Conservation (phyloP, 2,113 vertebrate genomes). For the Lipotes vexillifer region DNA sequence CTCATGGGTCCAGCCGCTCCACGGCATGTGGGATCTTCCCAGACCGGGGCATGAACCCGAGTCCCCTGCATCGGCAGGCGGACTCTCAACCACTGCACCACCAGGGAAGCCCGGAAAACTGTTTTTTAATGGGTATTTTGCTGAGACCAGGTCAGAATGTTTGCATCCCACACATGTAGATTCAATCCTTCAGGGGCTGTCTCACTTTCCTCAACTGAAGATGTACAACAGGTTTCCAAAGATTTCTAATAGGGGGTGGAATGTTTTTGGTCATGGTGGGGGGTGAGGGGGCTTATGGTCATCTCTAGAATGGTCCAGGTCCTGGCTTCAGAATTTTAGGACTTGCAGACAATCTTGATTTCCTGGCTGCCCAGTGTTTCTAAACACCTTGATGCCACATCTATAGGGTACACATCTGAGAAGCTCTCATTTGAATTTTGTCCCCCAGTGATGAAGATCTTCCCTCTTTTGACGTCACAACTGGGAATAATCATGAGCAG, state of each 20-base stretch:
- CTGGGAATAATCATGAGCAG: slow-evolving; percentile 71
- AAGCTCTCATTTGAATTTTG: slow-evolving; percentile 84
- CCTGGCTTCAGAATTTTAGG: slow-evolving; percentile 78
- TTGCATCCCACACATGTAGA: slow-evolving; percentile 84
- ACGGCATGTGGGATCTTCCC: too few relatives aligned
- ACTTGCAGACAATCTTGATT: slow-evolving; percentile 85
- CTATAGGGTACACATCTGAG: slow-evolving; percentile 79
- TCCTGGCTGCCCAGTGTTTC: slow-evolving; percentile 80
- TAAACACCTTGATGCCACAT: slow-evolving; percentile 88
- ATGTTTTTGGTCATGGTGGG: slow-evolving; percentile 79
- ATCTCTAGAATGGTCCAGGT: slow-evolving; percentile 78
- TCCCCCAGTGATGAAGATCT: slow-evolving; percentile 81
- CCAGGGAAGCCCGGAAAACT: slow-evolving; percentile 45
- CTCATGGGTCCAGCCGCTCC: too few relatives aligned
- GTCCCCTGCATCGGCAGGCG: too few relatives aligned
- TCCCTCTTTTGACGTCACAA: slow-evolving; percentile 70
- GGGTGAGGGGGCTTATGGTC: slow-evolving; percentile 38
- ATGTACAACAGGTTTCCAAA: slow-evolving; percentile 80
- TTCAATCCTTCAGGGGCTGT: slow-evolving; percentile 79
- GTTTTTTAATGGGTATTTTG: slow-evolving; percentile 71
- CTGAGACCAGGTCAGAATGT: slow-evolving; percentile 84
- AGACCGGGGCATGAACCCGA: too few relatives aligned
- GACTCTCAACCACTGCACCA: too few relatives aligned
- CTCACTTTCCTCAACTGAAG: slow-evolving; percentile 83
- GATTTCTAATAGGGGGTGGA: slow-evolving; percentile 82